phyloP scores from a whole-genome alignment of 2,888 invertebrate genomes.

The Nesidiocoris tenuis region DNA sequence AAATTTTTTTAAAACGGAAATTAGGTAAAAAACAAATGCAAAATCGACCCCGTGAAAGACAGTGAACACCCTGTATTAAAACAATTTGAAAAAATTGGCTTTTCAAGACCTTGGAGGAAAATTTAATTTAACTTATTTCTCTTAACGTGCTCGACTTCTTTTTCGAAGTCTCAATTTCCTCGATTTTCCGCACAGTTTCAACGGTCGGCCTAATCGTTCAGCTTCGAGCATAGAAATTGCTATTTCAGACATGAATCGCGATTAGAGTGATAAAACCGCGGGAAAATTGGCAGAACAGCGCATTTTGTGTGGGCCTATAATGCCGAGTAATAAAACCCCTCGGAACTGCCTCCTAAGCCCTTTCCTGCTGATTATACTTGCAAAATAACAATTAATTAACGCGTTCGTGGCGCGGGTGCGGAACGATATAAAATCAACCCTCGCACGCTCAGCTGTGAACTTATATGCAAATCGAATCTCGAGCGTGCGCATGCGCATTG shows the following conservation, averaged over 20 bases:
- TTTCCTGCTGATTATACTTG: slow-evolving; percentile 27
- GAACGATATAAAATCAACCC: not conserved
- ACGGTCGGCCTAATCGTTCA: too few species aligned
- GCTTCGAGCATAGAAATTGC: too few species aligned
- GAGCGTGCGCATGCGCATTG: not conserved
- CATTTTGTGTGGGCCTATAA: not conserved
- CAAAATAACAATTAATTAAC: slow-evolving; percentile 31
- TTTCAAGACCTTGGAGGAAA: too few species aligned
- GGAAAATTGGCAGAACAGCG: slow-evolving; percentile 12
- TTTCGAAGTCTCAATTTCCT: too few species aligned
- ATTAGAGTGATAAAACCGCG: not conserved
- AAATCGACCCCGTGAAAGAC: too few species aligned
- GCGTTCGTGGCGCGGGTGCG: not conserved
- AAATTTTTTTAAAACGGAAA: too few species aligned
- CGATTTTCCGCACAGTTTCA: too few species aligned
- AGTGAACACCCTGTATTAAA: too few species aligned
- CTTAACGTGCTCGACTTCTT: too few species aligned
- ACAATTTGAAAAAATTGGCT: too few species aligned
- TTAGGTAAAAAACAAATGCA: too few species aligned
- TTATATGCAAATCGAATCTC: not conserved
- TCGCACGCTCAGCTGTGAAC: not conserved
- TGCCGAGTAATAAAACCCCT: slow-evolving; percentile 1
- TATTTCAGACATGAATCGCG: not conserved
- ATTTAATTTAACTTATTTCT: too few species aligned
- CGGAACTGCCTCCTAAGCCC: not conserved